phyloP scores from a whole-genome alignment of 2,888 invertebrate species.

The Aelia acuminata region DNA sequence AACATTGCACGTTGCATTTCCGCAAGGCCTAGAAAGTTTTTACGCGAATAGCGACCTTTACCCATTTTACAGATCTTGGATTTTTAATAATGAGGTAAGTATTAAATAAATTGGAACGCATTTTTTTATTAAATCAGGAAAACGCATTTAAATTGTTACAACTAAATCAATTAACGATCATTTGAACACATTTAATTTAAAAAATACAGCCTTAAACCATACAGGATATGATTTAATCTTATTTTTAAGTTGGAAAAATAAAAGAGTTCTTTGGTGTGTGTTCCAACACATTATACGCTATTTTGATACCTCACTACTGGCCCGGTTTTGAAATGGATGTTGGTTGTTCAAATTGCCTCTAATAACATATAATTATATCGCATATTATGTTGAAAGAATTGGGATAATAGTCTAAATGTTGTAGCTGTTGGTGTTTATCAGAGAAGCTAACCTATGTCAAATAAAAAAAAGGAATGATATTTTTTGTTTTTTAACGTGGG shows the following conservation, averaged over 20 bases:
- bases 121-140: too few species aligned
- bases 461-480: neutral
- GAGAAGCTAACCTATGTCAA: neutral
- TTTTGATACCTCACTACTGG: neutral
- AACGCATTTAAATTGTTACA: too few species aligned
- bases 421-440: neutral
- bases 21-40: too few species aligned
- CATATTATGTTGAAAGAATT: constrained; percentile 4
- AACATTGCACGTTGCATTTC: too few species aligned
- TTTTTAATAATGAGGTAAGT: too few species aligned
- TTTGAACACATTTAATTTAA: too few species aligned
- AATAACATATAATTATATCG: constrained; percentile 25
- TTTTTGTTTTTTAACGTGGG: neutral
- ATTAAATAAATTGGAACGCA: too few species aligned
- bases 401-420: neutral
- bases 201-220: too few species aligned
- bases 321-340: constrained; percentile 4
- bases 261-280: neutral
- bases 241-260: neutral
- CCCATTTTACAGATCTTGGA: too few species aligned
- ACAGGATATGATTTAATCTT: neutral
- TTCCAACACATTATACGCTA: neutral
- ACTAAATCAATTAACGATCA: too few species aligned
- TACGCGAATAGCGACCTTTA: too few species aligned
- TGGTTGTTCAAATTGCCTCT: constrained; percentile 15